These are phyloP conservation scores for Acanthaster planci DNA, from an alignment of 35 echinoderm and acorn worm genomes.

Conservation along the genomic window DNA sequence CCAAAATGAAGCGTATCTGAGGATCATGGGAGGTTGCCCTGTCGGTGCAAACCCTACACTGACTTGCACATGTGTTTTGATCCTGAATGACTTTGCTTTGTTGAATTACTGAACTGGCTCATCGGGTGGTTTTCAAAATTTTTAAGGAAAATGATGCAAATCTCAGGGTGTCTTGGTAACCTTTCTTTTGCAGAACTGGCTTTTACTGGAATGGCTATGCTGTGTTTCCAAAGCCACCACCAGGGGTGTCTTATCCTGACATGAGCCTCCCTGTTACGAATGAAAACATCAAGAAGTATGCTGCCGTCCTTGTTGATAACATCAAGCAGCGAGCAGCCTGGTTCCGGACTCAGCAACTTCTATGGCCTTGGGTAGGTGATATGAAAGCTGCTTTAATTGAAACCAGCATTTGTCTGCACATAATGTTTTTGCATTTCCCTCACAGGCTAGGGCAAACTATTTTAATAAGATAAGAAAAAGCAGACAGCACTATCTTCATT, in stretches of 20 bases:
- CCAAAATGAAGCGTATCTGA: too few species aligned
- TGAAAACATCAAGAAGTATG: slow-evolving; percentile 50
- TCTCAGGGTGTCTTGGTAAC: neutral
- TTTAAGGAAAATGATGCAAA: neutral
- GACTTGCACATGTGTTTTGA: too few species aligned
- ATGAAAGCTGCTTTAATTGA: neutral
- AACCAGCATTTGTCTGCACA: too few species aligned
- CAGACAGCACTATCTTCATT: too few species aligned
- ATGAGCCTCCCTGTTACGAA: slow-evolving; percentile 64
- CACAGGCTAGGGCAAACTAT: too few species aligned
- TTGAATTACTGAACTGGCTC: too few species aligned
- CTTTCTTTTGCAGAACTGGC: slow-evolving; percentile 38
- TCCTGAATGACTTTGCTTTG: too few species aligned
- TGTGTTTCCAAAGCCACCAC: slow-evolving; percentile 59
- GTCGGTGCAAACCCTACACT: too few species aligned
- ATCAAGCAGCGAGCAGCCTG: slow-evolving; percentile 60
- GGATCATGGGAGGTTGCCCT: too few species aligned
- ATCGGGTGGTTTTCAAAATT: too few species aligned
- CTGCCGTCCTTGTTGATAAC: slow-evolving; percentile 51
- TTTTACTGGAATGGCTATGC: slow-evolving; percentile 70
- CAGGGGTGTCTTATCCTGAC: slow-evolving; percentile 53
- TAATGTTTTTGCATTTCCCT: too few species aligned
- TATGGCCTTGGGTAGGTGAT: slow-evolving; percentile 64
- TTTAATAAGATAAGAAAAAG: too few species aligned
- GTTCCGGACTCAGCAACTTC: slow-evolving; percentile 54